Base-by-base conservation (phyloP, 2,888 invertebrate species). In the Plebejus melissa region DNA sequence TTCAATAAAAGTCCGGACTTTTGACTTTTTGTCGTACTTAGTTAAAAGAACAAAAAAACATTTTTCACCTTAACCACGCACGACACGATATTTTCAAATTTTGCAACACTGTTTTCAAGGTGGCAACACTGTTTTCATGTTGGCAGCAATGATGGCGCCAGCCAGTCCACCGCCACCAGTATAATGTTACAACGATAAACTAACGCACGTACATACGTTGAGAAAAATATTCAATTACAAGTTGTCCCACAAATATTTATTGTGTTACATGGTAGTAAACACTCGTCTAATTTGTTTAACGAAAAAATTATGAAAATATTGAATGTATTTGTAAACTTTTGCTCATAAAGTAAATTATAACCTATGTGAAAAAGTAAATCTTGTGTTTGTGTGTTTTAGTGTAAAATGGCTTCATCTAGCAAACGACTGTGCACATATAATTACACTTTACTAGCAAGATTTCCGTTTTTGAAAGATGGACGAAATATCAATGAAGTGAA, bases 401-500 rank as follows among this genome's bases (percentile, higher is more conserved):
- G 54, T 54, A 13, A 54, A 54, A 54, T 54, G 54, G 54, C 54
- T 54, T 54, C 54, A 16, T 54, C 54, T 54, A 54, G 54, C 54
- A 54, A 54, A 54, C 54, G 54, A 54, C 54, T 54, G 54, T 54
- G 11, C 54, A 54, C 16, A 54, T 54, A 54, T 54, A 54, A 54
- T 54, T 16, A 54, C 54, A 54, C 54, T 54, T 54, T 54, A 54
- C 54, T 54, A 54, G 54, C 16, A 54, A 54, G 54, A 54, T 54
- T 54, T 54, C 54, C 54, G 54, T 54, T 54, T 54, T 54, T 54
- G 54, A 54, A 54, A 54, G 54, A 54, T 16, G 16, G 54, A 54
- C 54, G 60, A 60, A 60, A 60, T 60, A 60, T 22, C n/a, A 60
- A 60, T 60, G 28, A 60, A 60, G 28, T 60, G n/a, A 60, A n/a